These are phyloP conservation scores for Takifugu ocellatus DNA, from an alignment of 2,797 vertebrate genomes.

Conservation along the genomic window DNA sequence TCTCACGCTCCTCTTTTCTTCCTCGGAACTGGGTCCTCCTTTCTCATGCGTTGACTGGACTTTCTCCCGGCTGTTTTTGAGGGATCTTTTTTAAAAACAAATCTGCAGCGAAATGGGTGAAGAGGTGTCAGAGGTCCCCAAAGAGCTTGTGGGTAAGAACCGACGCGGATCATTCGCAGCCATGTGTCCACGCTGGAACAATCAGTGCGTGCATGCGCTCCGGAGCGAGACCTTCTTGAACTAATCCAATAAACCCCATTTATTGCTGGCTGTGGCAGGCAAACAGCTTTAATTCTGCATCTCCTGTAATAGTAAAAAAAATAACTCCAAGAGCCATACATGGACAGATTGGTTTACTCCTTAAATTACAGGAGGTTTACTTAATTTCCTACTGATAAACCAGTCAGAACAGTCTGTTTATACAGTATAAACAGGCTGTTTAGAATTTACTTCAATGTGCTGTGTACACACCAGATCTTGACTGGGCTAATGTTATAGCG, in stretches of 20 bases:
- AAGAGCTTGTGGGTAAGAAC: conserved; percentile 86
- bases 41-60: conserved; percentile 35
- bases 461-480: conserved; percentile 4
- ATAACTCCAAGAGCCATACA: background rate
- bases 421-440: background rate
- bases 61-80: conserved; percentile 12
- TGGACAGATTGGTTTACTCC: background rate
- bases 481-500: conserved; percentile 14
- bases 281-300: conserved; percentile 11
- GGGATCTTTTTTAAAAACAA: conserved; percentile 23
- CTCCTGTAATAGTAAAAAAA: background rate
- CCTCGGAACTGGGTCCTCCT: conserved; percentile 3
- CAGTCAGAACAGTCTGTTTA: background rate
- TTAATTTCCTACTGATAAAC: background rate
- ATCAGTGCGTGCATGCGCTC: conserved; percentile 16
- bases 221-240: background rate
- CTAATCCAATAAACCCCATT: too few relatives aligned
- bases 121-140: conserved; percentile 84
- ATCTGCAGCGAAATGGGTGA: conserved; percentile 79
- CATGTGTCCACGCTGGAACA: conserved; percentile 51
- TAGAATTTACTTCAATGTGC: background rate
- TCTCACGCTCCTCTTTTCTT: conserved; percentile 20
- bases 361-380: background rate
- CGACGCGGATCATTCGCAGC: conserved; percentile 18
- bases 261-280: background rate